These are phyloP conservation scores for Leptopilina syphax DNA, from an alignment of 2,888 invertebrate genomes.

Conservation along the genomic window DNA sequence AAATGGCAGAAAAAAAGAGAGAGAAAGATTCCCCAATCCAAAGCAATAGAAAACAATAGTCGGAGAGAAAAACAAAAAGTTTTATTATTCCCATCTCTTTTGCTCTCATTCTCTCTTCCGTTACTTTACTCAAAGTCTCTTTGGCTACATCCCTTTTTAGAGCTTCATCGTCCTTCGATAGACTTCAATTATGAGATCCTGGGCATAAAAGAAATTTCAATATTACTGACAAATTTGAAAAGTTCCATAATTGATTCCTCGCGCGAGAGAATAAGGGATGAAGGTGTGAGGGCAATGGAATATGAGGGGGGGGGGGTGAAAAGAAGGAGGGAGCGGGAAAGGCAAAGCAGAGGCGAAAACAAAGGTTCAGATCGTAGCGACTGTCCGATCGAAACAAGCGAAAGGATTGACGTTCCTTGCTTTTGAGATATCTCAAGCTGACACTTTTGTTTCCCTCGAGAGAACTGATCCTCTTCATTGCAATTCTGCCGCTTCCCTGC, in stretches of 20 bases:
- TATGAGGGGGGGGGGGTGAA: conserved; percentile 48
- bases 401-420: conserved; percentile 71
- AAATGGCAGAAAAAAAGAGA: conserved; percentile 31
- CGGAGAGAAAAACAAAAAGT: conserved; percentile 74
- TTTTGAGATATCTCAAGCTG: conserved; percentile 66
- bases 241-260: conserved; percentile 76
- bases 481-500: conserved; percentile 54
- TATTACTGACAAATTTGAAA: conserved; percentile 77
- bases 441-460: conserved; percentile 66
- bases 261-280: conserved; percentile 55
- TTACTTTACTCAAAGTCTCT: conserved; percentile 53
- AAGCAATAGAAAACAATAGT: conserved; percentile 73
- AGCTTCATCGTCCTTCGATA: conserved; percentile 68
- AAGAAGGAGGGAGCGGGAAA: conserved; percentile 48
- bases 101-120: conserved; percentile 20
- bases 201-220: conserved; percentile 76
- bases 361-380: conserved; percentile 62
- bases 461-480: conserved; percentile 51
- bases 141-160: conserved; percentile 59
- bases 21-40: conserved; percentile 59
- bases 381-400: conserved; percentile 64
- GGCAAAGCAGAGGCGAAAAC: conserved; percentile 65
- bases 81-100: conserved; percentile 53
- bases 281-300: conserved; percentile 41
- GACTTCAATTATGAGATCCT: conserved; percentile 75